Evolutionary conservation across 2,113 vertebrate species (phyloP), one percentile per base, ranked within the genome.

Genomic region (Coreoperca whiteheadi): DNA sequence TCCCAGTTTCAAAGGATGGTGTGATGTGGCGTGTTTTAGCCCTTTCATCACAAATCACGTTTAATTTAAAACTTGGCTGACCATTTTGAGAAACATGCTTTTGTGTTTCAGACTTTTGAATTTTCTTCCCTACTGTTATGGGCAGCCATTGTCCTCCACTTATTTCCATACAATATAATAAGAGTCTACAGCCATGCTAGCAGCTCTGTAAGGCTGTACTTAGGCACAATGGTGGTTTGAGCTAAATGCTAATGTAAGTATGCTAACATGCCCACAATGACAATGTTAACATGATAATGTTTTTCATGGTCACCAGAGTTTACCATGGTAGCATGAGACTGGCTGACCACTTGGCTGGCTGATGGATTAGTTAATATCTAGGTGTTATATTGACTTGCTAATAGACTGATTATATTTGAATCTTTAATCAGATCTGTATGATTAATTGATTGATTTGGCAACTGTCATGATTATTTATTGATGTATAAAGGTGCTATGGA

Each of bases 401-500:
- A 53, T 6, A 6, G 28, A n/a, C 21, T 65, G 32, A 25, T 50
- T 39, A 50, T 11, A 28, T 64, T 74, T 39, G 3, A 64, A 9
- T 74, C 20, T 34, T 61, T 63, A 48, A 61, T 5, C 43, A 37
- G 7, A 61, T n/a, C 6, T 51, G 21, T 75, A 4, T 74, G 46
- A 64, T 20, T 43, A 8, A 54, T 56, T 15, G 8, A 20, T 10
- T 76, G 32, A 54, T 76, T 51, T 43, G 15, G 6, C 11, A 28
- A 21, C 37, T 15, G 43, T 23, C 3, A 30, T 54, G n/a, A 32
- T 34, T 16, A 43, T 57, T 46, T 32, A 56, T 77, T 57, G 20
- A 77, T 77, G 39, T 66, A 77, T 51, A 34, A 32, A 23, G 53
- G 51, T 67, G 51, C 25, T 57, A 57, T 11, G 7, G 37, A 60